Base-by-base conservation (phyloP, 2,888 invertebrate species). In the Cryptocephalus primarius region DNA sequence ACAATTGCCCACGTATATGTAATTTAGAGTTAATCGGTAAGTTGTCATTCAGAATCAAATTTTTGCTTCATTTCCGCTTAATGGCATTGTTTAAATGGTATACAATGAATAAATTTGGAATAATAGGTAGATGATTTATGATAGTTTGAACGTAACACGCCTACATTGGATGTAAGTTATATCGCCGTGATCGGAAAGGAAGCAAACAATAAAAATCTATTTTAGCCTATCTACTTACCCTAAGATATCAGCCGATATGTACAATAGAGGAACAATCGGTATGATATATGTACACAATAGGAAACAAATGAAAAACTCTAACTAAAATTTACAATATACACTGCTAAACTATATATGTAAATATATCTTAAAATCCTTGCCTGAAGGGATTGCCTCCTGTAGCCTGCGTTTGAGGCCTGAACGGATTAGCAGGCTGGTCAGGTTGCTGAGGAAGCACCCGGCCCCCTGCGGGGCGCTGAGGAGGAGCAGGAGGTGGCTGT, bases 351-450 rank as follows among this genome's bases (percentile, higher is more conserved):
- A 22, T 22, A 4, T 22, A 22, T 36, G 4, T 12, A 36, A 43
- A 57, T 42, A 45, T 50, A 50, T 43, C 49, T 64, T 64, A 67
- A 52, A 86, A 84, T 69, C 86, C 85, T 79, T 86, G 86, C 68
- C 88, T 81, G 44, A 59, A 59, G 6, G 59, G 59, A 47, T 60
- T 60, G 39, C 58, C 58, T 71, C 73, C 40, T 63, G 67, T 57
- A 36, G 59, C 48, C 44, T 32, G 11, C 32, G 52, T 48, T 45
- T 68, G 70, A 11, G 55, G 59, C 49, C 56, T 52, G 40, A 58
- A 58, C 8, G 60, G 60, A 43, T 61, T 61, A 12, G 58, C 51
- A 8, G 58, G 49, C 44, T 58, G 55, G 0, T 65, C 54, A 0
- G 65, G 54, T 60, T 54, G 71, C 42, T 62, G 61, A 6, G 66